These are phyloP conservation scores for Brachionichthys hirsutus DNA, from an alignment of 2,113 vertebrate genomes.

Conservation along the genomic window DNA sequence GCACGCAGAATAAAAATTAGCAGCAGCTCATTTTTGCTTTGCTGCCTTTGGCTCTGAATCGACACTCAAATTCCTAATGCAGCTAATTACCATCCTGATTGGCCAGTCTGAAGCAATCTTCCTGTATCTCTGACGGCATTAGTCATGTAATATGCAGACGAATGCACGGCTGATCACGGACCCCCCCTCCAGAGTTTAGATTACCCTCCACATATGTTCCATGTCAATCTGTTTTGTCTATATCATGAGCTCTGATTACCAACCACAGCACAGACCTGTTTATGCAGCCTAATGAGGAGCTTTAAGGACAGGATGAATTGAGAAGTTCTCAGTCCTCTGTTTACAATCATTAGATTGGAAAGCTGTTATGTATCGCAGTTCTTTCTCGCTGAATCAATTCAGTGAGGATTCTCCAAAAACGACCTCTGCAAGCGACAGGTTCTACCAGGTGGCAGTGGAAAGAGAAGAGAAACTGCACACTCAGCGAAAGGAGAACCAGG, in stretches of 20 bases:
- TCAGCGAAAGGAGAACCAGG: too few species aligned
- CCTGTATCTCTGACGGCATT: constrained; percentile 41
- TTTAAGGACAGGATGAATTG: not conserved
- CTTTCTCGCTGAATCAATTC: not conserved
- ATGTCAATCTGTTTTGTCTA: not conserved
- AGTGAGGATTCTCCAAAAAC: not conserved
- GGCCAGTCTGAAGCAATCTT: constrained; percentile 46
- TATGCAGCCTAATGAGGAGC: not conserved
- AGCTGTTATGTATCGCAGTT: not conserved
- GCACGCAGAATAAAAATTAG: constrained; percentile 40
- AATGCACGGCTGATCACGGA: constrained; percentile 12
- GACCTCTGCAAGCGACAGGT: too few species aligned
- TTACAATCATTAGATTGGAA: not conserved
- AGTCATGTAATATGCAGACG: constrained; percentile 46
- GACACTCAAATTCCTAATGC: constrained; percentile 18
- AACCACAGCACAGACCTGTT: not conserved
- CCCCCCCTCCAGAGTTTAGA: not conserved
- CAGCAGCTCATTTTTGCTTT: constrained; percentile 16
- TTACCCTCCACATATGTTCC: not conserved
- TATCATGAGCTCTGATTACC: not conserved
- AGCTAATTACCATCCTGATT: constrained; percentile 58
- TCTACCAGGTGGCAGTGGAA: too few species aligned
- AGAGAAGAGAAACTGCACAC: too few species aligned
- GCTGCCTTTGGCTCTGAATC: constrained; percentile 25
- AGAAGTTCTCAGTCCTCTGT: not conserved